Evolutionary conservation across 2,113 vertebrate species (phyloP).

Genomic region (Triplophysa tibetana): DNA sequence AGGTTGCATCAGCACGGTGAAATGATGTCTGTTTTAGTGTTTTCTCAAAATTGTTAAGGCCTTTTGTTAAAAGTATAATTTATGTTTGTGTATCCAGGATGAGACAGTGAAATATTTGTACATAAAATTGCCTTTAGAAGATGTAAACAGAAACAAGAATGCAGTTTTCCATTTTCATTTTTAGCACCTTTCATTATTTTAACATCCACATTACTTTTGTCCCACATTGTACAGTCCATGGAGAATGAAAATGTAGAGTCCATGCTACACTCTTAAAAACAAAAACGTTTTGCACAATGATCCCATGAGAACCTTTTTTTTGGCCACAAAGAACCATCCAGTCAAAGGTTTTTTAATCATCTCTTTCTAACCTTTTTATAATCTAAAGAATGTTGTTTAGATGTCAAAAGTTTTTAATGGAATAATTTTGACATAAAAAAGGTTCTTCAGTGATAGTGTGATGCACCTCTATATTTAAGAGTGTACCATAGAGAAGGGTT

Average conservation of each 20-base stretch:
- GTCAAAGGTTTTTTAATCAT: no score
- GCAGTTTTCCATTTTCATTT: no score
- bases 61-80: not conserved
- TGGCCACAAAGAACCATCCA: no score
- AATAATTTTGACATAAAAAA: no score
- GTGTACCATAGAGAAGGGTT: not conserved
- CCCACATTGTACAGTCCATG: not conserved
- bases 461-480: no score
- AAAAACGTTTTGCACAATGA: no score
- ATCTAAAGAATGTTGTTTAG: not conserved
- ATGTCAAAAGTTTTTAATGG: not conserved
- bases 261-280: not conserved
- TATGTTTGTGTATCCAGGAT: not conserved
- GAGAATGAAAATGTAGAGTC: not conserved
- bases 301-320: no score
- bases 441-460: no score
- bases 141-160: not conserved
- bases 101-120: not conserved
- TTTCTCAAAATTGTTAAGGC: not conserved
- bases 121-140: not conserved
- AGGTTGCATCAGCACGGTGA: not conserved
- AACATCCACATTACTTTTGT: no score
- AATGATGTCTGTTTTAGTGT: not conserved
- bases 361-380: no score
- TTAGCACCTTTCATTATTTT: no score